Conservation (phyloP, 2,113 vertebrate genomes). For the Setophaga coronata region DNA sequence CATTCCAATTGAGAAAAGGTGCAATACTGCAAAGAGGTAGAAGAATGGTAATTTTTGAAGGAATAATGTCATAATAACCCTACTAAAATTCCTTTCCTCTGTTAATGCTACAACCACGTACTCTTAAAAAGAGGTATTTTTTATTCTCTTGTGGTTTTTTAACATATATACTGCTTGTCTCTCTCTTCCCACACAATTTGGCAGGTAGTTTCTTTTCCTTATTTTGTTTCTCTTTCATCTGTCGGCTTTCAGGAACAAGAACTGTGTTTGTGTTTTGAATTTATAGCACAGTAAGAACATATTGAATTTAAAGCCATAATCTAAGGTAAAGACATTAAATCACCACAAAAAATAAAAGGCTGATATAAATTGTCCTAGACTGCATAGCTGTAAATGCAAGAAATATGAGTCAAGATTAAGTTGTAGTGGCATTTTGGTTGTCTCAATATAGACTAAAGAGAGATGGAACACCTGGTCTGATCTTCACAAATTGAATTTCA, state of each 20-base stretch:
- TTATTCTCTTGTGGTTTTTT: background rate
- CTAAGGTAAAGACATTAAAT: background rate
- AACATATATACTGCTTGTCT: background rate
- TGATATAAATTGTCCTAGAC: background rate
- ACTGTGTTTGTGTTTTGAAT: background rate
- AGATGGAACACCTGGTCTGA: background rate
- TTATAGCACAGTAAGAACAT: background rate
- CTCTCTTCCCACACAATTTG: background rate
- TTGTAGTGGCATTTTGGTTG: background rate
- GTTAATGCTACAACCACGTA: background rate
- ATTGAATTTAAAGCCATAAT: slow-evolving; percentile 9
- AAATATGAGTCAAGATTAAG: background rate
- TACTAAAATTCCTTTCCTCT: background rate
- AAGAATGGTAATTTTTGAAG: background rate
- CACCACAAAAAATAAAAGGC: background rate
- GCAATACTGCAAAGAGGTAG: background rate
- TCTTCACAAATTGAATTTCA: slow-evolving; percentile 17
- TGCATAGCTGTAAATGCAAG: background rate
- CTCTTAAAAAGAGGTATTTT: background rate
- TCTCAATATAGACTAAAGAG: background rate
- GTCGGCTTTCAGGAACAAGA: background rate
- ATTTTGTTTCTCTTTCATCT: background rate
- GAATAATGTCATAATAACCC: background rate
- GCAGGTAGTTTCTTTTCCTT: background rate
- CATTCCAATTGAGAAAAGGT: background rate